These are phyloP conservation scores for Fregata magnificens DNA, from an alignment of 2,113 vertebrate genomes.

Conservation along the genomic window DNA sequence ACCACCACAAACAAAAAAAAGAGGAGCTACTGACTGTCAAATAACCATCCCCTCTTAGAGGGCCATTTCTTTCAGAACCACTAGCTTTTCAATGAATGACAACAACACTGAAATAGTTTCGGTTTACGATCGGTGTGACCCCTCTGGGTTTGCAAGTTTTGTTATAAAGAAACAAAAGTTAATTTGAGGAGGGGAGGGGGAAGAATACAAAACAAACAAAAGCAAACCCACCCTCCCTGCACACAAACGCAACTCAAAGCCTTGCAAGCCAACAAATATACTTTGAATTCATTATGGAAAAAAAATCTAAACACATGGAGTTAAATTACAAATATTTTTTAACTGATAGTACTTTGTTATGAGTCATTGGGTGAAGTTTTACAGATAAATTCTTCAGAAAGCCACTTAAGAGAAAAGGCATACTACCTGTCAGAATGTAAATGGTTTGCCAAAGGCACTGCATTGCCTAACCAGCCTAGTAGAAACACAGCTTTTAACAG, in stretches of 20 bases:
- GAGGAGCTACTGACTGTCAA: neutral
- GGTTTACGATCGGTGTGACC: fast-evolving
- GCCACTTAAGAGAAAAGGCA: neutral
- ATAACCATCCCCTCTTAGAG: neutral
- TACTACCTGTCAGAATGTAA: neutral
- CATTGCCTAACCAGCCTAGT: neutral
- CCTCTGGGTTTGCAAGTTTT: neutral
- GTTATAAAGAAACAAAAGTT: neutral
- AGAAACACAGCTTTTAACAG: neutral
- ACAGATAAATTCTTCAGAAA: neutral
- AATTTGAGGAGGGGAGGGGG: neutral
- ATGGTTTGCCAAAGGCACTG: neutral
- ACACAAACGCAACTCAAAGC: neutral
- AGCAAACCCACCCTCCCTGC: neutral
- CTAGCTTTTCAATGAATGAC: neutral
- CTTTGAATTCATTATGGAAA: neutral
- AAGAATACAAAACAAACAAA: neutral
- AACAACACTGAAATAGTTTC: neutral
- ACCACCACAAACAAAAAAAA: too few relatives aligned
- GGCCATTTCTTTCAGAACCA: neutral
- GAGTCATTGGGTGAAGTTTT: neutral
- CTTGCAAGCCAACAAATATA: neutral
- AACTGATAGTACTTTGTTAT: neutral
- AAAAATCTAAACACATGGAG: neutral
- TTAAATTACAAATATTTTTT: neutral